phyloP scores from a whole-genome alignment of 1,140 invertebrate species.

The Penaeus chinensis region DNA sequence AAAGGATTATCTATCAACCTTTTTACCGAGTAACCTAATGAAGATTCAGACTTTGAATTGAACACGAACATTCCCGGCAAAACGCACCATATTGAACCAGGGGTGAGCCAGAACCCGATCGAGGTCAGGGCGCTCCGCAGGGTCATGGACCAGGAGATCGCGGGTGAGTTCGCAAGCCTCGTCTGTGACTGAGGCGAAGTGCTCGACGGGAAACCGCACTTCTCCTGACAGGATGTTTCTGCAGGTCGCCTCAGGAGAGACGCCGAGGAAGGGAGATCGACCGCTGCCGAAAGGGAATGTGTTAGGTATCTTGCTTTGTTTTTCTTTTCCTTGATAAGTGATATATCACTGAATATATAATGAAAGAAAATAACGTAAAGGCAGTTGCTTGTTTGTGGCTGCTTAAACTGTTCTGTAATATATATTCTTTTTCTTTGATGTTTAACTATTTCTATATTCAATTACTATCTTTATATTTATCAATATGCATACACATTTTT shows the following conservation, averaged over 20 bases:
- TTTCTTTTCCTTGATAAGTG: no score
- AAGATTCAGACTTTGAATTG: not conserved
- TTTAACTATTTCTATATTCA: no score
- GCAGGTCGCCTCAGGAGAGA: constrained; percentile 85
- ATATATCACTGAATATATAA: no score
- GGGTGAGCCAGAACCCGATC: constrained; percentile 27
- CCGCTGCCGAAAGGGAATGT: constrained; percentile 70
- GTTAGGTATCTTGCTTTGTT: constrained; percentile 1
- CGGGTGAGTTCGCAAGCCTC: constrained; percentile 78
- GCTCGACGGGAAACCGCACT: constrained; percentile 85
- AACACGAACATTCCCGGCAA: not conserved
- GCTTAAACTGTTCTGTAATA: no score
- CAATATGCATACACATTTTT: no score
- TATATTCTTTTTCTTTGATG: no score
- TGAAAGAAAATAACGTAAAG: no score
- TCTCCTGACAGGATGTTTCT: constrained; percentile 85
- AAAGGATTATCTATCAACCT: no score
- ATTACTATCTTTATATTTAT: no score
- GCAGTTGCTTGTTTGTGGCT: no score
- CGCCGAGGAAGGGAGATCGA: constrained; percentile 84
- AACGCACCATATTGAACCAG: constrained; percentile 46
- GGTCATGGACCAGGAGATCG: constrained; percentile 35
- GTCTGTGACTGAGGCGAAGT: constrained; percentile 78
- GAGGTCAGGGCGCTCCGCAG: constrained; percentile 19
- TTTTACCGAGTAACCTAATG: no score